These are phyloP conservation scores for Bufo gargarizans DNA, from an alignment of 2,113 vertebrate genomes.

Conservation along the genomic window DNA sequence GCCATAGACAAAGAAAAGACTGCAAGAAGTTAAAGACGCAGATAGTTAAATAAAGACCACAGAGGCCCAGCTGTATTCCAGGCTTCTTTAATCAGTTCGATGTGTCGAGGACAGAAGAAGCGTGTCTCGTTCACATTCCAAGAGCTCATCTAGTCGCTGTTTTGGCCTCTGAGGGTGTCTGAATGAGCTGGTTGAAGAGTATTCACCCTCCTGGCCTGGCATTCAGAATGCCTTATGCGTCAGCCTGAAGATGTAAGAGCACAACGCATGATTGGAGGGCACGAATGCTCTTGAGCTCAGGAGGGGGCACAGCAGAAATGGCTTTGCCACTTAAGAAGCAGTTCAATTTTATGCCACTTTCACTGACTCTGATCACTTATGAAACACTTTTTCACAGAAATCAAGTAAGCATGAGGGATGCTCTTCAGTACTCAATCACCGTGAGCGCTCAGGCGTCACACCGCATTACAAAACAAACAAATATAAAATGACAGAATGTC, in stretches of 20 bases:
- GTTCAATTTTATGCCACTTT: not conserved
- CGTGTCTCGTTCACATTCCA: conserved; percentile 32
- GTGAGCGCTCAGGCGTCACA: conserved; percentile 34
- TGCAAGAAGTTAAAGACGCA: conserved; percentile 4
- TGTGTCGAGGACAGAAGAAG: conserved; percentile 20
- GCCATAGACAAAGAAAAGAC: not conserved
- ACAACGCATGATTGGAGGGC: not conserved
- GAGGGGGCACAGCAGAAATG: accelerated
- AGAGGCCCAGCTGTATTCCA: conserved; percentile 60
- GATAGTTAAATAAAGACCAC: conserved; percentile 39
- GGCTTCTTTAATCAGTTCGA: conserved; percentile 63
- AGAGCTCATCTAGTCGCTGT: conserved; percentile 1
- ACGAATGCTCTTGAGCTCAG: conserved; percentile 27
- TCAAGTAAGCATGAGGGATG: conserved; percentile 14
- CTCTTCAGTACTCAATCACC: conserved; percentile 48
- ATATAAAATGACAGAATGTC: not conserved
- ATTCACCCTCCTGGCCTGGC: conserved; percentile 23
- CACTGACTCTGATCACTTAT: conserved; percentile 40
- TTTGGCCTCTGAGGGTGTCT: conserved; percentile 56
- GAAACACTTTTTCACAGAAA: conserved; percentile 52
- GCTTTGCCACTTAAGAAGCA: not conserved
- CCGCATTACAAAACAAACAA: conserved; percentile 21
- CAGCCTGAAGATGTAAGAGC: not conserved
- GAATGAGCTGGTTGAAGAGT: conserved; percentile 37
- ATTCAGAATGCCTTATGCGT: accelerated